Base-by-base conservation (phyloP, 2,888 invertebrate species). In the Sympetrum striolatum region DNA sequence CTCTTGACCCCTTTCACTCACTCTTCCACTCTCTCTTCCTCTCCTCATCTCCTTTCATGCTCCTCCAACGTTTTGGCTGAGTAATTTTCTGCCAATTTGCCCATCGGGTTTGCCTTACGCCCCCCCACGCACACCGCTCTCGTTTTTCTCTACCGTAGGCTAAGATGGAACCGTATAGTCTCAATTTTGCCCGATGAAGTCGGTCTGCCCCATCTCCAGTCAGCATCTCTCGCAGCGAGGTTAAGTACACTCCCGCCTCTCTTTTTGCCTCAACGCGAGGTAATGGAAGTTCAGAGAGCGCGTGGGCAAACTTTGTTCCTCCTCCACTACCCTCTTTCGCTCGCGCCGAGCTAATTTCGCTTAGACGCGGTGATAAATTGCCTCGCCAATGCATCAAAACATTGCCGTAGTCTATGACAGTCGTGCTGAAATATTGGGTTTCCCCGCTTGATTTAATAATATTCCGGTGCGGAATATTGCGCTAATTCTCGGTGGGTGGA, bases 81-180 rank as follows among this genome's bases (percentile, higher is more conserved):
- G 82, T 82, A 58, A 82, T 82, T 82, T 82, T 82, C 82, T 82
- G 82, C 82, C 82, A 82, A 82, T 82, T 82, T 82, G 58, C 82
- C 82, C 82, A 82, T 58, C 82, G 48, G 82, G 82, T 82, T 82
- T 82, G 58, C 82, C 58, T 82, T 82, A 44, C 82, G 35, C 82
- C 31, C 82, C 1, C 82, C 25, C 81, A 25, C 81, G 31, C 81
- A 14, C 18, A 53, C 35, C 82, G 35, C 82, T 58, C 82, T 44
- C 44, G 10, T 44, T 44, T 44, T 44, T 44, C 44, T 44, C 44
- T 44, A 6, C 44, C 44, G 44, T 10, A 44, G 44, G 44, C 10
- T 44, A 8, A 44, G 44, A 44, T 44, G 44, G 44, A 44, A 44
- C 44, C 10, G 44, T 44, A 8, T 44, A 44, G 44, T 44, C 44